Percentiles rank a stretch among this genome's conserved stretches.
Conservation (phyloP, 2,797 vertebrate species). For the Pipistrellus nathusii region DNA sequence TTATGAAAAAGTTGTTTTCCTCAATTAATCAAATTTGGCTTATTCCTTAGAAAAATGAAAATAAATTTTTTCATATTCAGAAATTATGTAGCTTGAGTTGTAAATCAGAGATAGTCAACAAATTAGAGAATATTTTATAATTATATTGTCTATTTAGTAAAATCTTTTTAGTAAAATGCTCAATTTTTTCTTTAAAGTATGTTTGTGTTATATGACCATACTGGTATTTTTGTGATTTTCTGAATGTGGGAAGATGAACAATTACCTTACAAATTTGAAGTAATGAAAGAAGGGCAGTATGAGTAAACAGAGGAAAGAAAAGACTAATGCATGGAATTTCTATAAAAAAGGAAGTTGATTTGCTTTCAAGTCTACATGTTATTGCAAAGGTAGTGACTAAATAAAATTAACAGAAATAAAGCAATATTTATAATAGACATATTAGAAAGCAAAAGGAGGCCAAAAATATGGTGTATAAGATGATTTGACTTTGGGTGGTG, state of each 20-base stretch:
- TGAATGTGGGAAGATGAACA: not conserved
- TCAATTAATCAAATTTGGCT: not conserved
- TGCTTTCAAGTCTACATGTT: not conserved
- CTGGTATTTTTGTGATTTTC: not conserved
- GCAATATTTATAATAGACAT: not conserved
- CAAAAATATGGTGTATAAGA: not conserved
- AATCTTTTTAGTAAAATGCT: not conserved
- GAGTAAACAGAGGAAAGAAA: not conserved
- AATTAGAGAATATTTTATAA: not conserved
- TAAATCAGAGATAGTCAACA: not conserved
- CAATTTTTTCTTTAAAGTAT: not conserved
- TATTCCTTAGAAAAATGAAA: not conserved
- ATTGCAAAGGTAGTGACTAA: not conserved
- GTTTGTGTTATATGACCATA: not conserved
- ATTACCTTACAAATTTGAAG: not conserved
- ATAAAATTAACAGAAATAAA: not conserved
- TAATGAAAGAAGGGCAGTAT: not conserved
- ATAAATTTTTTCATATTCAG: not conserved
- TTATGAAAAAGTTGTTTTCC: not conserved
- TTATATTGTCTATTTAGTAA: not conserved
- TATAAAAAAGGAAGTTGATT: not conserved
- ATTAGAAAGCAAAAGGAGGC: not conserved
- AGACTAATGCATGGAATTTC: not conserved
- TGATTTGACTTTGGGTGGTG: not conserved
- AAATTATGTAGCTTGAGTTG: not conserved